Percentiles rank a stretch among this genome's conserved stretches.
These are phyloP conservation scores for Sebastes hopkinsi DNA, from an alignment of 2,797 vertebrate genomes.

Conservation along the genomic window DNA sequence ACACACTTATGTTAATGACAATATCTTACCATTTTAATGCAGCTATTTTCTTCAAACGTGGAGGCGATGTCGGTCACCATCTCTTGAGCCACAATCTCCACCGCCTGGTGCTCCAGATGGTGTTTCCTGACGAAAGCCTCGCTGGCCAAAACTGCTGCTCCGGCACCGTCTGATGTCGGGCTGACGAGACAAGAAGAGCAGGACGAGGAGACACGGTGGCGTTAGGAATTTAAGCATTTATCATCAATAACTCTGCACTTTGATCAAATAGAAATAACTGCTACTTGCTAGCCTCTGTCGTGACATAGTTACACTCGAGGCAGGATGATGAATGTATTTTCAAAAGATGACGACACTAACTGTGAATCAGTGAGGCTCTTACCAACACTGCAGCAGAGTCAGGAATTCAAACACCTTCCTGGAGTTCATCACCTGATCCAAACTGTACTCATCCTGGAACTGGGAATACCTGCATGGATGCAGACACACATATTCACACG, in stretches of 20 bases:
- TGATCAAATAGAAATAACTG: neutral
- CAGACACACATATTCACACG: neutral
- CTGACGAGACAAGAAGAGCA: constrained; percentile 68
- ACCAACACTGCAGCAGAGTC: constrained; percentile 98
- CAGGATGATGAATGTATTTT: neutral
- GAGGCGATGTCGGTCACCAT: constrained; percentile 91
- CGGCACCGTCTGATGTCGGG: constrained; percentile 94
- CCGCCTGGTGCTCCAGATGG: constrained; percentile 86
- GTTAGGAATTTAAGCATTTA: neutral
- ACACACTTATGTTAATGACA: neutral
- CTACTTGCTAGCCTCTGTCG: too few relatives aligned
- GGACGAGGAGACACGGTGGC: neutral
- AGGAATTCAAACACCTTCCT: constrained; percentile 90
- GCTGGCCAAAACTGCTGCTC: constrained; percentile 90
- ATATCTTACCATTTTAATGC: constrained; percentile 87
- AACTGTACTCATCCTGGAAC: constrained; percentile 91
- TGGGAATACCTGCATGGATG: constrained; percentile 88
- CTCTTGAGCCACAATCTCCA: constrained; percentile 95
- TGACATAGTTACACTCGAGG: neutral
- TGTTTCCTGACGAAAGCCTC: constrained; percentile 88
- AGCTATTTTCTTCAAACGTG: constrained; percentile 90
- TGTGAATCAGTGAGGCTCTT: constrained; percentile 62
- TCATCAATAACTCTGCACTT: neutral
- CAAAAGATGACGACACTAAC: neutral
- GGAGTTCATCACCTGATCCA: constrained; percentile 91